Evolutionary conservation across 2,888 invertebrate species (phyloP), one percentile per base, ranked within the genome.

Genomic region (Drosophila testacea): DNA sequence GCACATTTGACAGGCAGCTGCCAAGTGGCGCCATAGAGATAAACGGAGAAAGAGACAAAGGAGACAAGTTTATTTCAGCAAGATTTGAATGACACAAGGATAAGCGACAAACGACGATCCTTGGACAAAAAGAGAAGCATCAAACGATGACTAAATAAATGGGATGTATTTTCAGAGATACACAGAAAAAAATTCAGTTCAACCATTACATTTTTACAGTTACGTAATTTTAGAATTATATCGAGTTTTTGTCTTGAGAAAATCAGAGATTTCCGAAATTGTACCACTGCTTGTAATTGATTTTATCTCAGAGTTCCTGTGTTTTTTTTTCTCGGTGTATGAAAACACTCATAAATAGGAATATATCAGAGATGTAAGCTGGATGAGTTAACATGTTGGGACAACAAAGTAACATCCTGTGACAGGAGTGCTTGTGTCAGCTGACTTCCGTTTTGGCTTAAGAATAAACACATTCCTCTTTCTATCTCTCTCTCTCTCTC

Each of bases 1-100:
- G 32, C 42, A 44, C 56, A 55, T 13, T 28, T 73, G 70, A 70
- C 41, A 55, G 65, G 48, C 62, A 74, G 75, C 59, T 70, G 70
- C 55, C 70, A 74, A 70, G 65, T 62, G 65, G 61, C 64, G 57
- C 57, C 47, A 54, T n/a, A 42, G 50, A 51, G 62, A 34, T 16
- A 46, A 34, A 9, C 48, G 30, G 27, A 48, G 55, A 65, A 62
- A 55, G 46, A 36, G 48, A 59, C 30, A 41, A 27, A 30, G n/a
- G 30, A 32, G 30, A 48, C 34, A 46, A 57, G 63, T 70, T 52
- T 54, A 61, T 61, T 56, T 57, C 48, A 48, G 52, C 36, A 69
- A 39, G 42, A 44, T 52, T 72, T 51, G 46, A 46, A 41, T 32
- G 62, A 51, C 60, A 60, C 51, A 46, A 28, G 51, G 22, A 60